These are phyloP conservation scores for Crematogaster levior DNA, from an alignment of 2,888 invertebrate genomes.

Conservation along the genomic window DNA sequence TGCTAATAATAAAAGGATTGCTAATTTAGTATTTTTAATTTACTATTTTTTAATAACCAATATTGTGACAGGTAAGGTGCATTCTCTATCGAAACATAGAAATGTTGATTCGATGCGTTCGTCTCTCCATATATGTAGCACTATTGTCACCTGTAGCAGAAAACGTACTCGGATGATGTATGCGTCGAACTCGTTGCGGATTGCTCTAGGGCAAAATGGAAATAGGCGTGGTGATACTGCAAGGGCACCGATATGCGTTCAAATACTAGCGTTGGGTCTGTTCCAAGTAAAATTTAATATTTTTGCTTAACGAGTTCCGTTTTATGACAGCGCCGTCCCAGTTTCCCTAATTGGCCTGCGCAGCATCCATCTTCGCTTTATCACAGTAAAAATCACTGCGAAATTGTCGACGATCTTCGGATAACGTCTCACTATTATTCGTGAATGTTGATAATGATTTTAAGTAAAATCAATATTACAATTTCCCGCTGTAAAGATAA, in stretches of 20 bases:
- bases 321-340: conserved; percentile 75
- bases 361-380: conserved; percentile 58
- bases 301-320: conserved; percentile 82
- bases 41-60: not conserved
- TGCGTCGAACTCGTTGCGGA: conserved; percentile 58
- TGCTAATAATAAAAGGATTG: too few species aligned
- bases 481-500: not conserved
- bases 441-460: not conserved
- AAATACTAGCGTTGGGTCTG: conserved; percentile 79
- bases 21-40: not conserved
- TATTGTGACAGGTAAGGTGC: not conserved
- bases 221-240: conserved; percentile 62
- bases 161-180: conserved; percentile 4
- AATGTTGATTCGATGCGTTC: not conserved
- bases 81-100: not conserved
- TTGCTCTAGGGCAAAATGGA: conserved; percentile 59
- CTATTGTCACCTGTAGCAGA: conserved; percentile 2
- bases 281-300: conserved; percentile 81
- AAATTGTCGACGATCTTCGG: conserved; percentile 14
- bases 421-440: not conserved
- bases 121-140: not conserved
- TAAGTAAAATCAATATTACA: not conserved
- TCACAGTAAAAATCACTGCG: conserved; percentile 31
- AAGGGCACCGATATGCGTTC: conserved; percentile 74
- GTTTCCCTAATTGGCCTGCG: conserved; percentile 80